phyloP scores from a whole-genome alignment of 2,113 vertebrate species.

The Scomber scombrus region DNA sequence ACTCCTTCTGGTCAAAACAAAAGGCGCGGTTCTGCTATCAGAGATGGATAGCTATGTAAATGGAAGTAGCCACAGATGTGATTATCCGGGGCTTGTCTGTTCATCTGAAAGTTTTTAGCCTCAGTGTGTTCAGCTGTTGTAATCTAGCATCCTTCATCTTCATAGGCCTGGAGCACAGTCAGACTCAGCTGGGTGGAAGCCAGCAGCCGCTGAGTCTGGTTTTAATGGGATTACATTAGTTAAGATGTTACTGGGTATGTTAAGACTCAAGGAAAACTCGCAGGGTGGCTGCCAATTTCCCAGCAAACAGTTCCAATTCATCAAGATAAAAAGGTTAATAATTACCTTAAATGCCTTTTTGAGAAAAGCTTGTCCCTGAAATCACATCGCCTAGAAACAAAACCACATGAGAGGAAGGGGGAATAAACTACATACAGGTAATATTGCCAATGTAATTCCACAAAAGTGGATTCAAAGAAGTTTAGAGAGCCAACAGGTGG shows the following conservation, averaged over 20 bases:
- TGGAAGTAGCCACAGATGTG: slow-evolving; percentile 64
- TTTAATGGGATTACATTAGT: slow-evolving; percentile 52
- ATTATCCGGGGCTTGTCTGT: slow-evolving; percentile 60
- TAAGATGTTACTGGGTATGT: slow-evolving; percentile 18
- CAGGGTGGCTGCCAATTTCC: not conserved
- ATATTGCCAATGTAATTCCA: slow-evolving; percentile 48
- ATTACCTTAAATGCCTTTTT: slow-evolving; percentile 12
- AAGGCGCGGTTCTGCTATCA: slow-evolving; percentile 53
- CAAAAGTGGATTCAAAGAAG: slow-evolving; percentile 49
- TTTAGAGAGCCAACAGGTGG: slow-evolving; percentile 49
- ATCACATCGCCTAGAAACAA: slow-evolving; percentile 25
- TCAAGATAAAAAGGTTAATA: slow-evolving; percentile 3
- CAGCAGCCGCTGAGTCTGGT: slow-evolving; percentile 16
- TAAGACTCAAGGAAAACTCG: slow-evolving; percentile 8
- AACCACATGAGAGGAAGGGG: slow-evolving; percentile 23
- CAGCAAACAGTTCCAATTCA: slow-evolving; percentile 4
- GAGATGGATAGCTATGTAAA: slow-evolving; percentile 66
- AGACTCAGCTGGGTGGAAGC: slow-evolving; percentile 22
- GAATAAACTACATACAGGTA: slow-evolving; percentile 6
- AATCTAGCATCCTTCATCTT: slow-evolving; percentile 48
- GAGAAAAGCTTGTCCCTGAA: not conserved
- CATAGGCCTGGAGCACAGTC: slow-evolving; percentile 30
- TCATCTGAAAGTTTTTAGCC: slow-evolving; percentile 44
- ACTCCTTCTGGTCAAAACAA: slow-evolving; percentile 77
- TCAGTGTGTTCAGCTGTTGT: slow-evolving; percentile 50